Base-by-base conservation (phyloP, 2,888 invertebrate genomes). In the Mongoloraphidia duomilia region DNA sequence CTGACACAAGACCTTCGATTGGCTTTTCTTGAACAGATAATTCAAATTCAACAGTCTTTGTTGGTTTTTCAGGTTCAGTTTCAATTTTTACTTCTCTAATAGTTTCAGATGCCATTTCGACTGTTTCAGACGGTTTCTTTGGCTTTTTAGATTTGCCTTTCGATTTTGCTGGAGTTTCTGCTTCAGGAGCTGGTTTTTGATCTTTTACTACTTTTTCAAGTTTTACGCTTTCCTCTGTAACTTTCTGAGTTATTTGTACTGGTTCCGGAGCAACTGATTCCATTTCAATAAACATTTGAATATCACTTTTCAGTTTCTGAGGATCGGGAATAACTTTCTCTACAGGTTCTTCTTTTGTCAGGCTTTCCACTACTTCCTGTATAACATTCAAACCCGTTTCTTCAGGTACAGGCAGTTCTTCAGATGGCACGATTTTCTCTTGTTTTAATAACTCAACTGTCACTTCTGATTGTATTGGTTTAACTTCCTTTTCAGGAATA, bases 21-120 rank as follows among this genome's bases (percentile, higher is more conserved):
- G 70, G 63, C 57, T 68, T 71, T 50, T 72, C 65, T 51, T 71
- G 68, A 37, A 68, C 52, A 14, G 65, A 61, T 26, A 67, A 53
- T 45, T 59, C 58, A 51, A 67, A 63, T 54, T 66, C 63, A 38
- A 67, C 62, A 42, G 55, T 57, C 53, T 62, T 59, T 17, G 67
- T 58, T n/a, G 69, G 63, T 2, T 63, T 54, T 17, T 50, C 44
- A 35, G 41, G 36, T 33, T 44, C 43, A 8, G 44, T 49, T 41
- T 39, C 39, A n/a, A 44, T 49, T 38, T 49, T 49, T 5, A 40
- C 44, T 10, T 44, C 40, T 13, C 43, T 49, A 34, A 49, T 44
- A 2, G 44, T 53, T 52, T 63, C 34, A 37, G 39, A 34, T 34
- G 34, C n/a, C 12, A 41, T 40, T 38, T 50, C 42, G 13, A 17